Base-by-base conservation (phyloP, 2,888 invertebrate species). In the Cosmorhoe ocellata region DNA sequence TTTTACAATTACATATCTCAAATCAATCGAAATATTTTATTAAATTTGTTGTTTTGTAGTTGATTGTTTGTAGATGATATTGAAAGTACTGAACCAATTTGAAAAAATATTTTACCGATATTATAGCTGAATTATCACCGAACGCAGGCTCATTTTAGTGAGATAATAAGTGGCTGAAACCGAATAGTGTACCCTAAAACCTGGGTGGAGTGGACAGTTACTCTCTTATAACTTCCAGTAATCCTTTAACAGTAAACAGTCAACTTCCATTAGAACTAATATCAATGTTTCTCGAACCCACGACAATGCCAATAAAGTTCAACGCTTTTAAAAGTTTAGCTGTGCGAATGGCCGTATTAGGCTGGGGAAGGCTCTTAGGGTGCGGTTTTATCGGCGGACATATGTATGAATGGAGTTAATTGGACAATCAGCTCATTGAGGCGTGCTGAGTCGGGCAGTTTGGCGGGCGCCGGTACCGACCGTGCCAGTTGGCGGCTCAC, bases 401-500 rank as follows among this genome's bases (percentile, higher is more conserved):
- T 67, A 76, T 76, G 82, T 81, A 83, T 86, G 86, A 88, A 88
- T 85, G 84, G 74, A 84, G 80, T 80, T 87, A 86, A 88, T 86
- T 85, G 82, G 78, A 78, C 78, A 76, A 78, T 80, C 78, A 72
- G 73, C 76, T 79, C 83, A 83, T 84, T 83, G 82, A 84, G 81
- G 78, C 79, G 76, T 73, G 80, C 69, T 74, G 74, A 73, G 73
- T 67, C 69, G 76, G 71, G 74, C 74, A 69, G 81, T 79, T 85
- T 86, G 87, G 84, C 84, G 69, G 70, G 63, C 69, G 72, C 64
- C 47, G 61, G 67, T 67, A 72, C 64, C 66, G 59, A 53, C 64
- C 56, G 71, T 86, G 88, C 88, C 88, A 88, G 83, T 80, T 88
- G 87, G 89, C 88, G 69, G 61, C 62, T 61, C 64, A 47, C 60